Conservation (phyloP, 35 echinoderm and acorn worm genomes). For the Apostichopus japonicus region DNA sequence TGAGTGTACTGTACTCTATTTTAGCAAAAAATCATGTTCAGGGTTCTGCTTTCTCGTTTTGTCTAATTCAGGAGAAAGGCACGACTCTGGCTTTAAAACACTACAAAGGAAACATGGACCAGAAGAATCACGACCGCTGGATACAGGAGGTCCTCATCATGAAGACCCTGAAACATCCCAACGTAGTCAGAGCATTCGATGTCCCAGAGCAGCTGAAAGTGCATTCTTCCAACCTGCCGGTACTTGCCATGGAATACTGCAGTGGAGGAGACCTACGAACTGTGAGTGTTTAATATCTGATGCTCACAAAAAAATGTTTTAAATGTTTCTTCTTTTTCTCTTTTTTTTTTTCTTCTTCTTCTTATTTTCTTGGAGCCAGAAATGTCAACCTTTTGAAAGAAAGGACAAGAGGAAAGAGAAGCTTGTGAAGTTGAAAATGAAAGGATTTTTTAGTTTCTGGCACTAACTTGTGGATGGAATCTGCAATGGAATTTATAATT, state of each 20-base stretch:
- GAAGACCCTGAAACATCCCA: conserved; percentile 45
- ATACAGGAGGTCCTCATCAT: conserved; percentile 44
- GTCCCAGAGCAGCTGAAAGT: conserved; percentile 51
- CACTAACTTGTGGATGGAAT: no score
- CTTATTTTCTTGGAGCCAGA: no score
- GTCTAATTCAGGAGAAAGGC: neutral
- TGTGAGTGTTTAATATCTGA: conserved; percentile 11
- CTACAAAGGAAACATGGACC: conserved; percentile 45
- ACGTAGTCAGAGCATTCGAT: conserved; percentile 44
- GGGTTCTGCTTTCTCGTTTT: neutral
- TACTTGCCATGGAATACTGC: conserved; percentile 56
- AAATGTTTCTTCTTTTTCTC: no score
- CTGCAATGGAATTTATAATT: no score
- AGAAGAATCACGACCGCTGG: conserved; percentile 40
- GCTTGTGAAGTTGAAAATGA: no score
- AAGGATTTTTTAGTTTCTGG: no score
- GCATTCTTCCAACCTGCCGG: neutral
- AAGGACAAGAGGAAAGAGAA: no score
- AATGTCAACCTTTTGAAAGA: no score
- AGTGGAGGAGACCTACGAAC: conserved; percentile 37
- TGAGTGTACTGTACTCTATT: neutral
- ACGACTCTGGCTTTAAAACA: conserved; percentile 29
- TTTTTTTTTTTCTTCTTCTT: no score
- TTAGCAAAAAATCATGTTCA: neutral
- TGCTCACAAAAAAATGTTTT: neutral